phyloP scores from a whole-genome alignment of 2,113 vertebrate genomes.

The Pyxicephalus adspersus region DNA sequence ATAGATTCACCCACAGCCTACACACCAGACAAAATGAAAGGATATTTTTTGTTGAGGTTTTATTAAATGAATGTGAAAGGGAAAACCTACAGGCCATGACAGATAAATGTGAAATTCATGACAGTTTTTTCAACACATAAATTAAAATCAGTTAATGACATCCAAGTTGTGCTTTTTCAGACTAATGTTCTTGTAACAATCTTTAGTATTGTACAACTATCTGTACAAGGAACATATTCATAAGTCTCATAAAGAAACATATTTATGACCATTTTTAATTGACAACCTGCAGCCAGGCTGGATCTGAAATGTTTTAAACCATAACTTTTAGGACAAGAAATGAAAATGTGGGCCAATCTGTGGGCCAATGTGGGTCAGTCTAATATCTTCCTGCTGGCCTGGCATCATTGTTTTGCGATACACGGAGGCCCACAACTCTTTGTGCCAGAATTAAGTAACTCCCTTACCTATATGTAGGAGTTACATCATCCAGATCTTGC shows the following conservation, averaged over 20 bases:
- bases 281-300: constrained; percentile 3
- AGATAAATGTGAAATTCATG: neutral
- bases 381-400: too few species aligned
- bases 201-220: neutral
- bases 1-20: too few species aligned
- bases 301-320: neutral
- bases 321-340: neutral
- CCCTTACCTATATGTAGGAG: too few species aligned
- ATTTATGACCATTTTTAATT: constrained; percentile 13
- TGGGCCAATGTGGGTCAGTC: too few species aligned
- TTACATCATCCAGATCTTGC: too few species aligned
- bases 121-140: neutral
- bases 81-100: neutral
- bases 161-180: neutral
- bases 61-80: neutral
- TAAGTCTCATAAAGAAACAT: neutral
- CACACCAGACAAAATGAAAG: neutral
- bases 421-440: too few species aligned
- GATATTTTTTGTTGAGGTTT: neutral
- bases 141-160: neutral
- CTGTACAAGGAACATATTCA: neutral
- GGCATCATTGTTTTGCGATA: too few species aligned
- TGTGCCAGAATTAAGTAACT: too few species aligned
- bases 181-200: neutral
- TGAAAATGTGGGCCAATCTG: too few species aligned